Conservation (phyloP, 92 coral and sea anemone species). For the Porites divaricata region DNA sequence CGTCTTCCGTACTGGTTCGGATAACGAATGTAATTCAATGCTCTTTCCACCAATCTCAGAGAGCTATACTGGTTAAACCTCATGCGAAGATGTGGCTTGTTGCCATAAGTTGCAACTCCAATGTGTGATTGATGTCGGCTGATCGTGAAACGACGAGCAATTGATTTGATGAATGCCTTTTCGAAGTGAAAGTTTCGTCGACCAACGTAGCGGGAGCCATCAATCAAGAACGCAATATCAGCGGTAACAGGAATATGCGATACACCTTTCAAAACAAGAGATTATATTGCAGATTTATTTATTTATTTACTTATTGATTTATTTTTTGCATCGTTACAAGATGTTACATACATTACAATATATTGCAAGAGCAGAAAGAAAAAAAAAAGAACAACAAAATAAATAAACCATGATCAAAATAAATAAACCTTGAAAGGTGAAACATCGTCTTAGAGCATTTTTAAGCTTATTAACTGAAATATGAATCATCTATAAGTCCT, state of each 20-base stretch:
- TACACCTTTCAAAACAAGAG: conserved; percentile 1
- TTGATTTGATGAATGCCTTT: conserved; percentile 49
- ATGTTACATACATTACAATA: too few relatives aligned
- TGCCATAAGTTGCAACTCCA: conserved; percentile 45
- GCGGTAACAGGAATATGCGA: conserved; percentile 40
- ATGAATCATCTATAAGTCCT: too few relatives aligned
- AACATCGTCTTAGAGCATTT: too few relatives aligned
- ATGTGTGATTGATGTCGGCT: conserved; percentile 41
- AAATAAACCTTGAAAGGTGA: too few relatives aligned
- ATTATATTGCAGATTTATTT: too few relatives aligned
- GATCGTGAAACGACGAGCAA: conserved; percentile 44
- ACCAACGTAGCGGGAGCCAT: conserved; percentile 48
- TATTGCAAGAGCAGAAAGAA: too few relatives aligned
- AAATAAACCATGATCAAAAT: too few relatives aligned
- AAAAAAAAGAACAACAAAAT: too few relatives aligned
- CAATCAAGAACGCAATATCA: conserved; percentile 55
- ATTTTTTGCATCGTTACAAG: too few relatives aligned
- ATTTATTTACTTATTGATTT: too few relatives aligned
- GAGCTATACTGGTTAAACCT: conserved; percentile 45
- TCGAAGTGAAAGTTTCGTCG: conserved; percentile 52
- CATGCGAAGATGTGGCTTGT: conserved; percentile 42
- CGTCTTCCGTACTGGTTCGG: conserved; percentile 36
- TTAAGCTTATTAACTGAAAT: too few relatives aligned
- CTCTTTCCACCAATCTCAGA: conserved; percentile 7
- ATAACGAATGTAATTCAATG: conserved; percentile 40